Conservation (phyloP, 2,113 vertebrate genomes). For the Columba livia region DNA sequence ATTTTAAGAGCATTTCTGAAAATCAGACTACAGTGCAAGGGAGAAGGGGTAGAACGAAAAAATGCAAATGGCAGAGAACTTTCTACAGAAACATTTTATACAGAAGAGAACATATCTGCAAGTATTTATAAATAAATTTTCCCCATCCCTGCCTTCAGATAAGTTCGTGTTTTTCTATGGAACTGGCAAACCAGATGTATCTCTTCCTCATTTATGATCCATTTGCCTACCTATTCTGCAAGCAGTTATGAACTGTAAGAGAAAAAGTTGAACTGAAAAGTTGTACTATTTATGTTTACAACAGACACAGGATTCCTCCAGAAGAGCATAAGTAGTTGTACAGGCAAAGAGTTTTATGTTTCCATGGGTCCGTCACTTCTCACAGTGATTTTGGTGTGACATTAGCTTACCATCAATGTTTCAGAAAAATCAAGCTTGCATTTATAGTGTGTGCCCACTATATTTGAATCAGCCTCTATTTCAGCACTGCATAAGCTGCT, state of each 20-base stretch:
- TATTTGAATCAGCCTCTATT: neutral
- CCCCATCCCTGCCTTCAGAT: neutral
- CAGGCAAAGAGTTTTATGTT: neutral
- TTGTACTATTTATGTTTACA: neutral
- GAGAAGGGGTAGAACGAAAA: neutral
- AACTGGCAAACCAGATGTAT: neutral
- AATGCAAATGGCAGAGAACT: neutral
- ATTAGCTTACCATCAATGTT: neutral
- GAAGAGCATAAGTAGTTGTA: neutral
- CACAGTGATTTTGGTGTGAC: neutral
- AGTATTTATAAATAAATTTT: neutral
- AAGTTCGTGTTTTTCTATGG: neutral
- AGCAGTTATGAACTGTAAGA: neutral
- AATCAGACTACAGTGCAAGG: neutral
- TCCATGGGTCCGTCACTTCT: neutral
- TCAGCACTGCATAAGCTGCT: neutral
- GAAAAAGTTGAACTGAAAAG: too few species aligned
- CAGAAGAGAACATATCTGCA: neutral
- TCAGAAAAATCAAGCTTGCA: neutral
- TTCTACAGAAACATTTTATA: neutral
- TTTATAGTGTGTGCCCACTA: neutral
- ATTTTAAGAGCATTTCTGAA: neutral
- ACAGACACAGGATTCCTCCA: neutral
- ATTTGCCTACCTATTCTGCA: slow-evolving; percentile 6
- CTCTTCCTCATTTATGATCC: neutral